Evolutionary conservation across 2,888 invertebrate species (phyloP), one percentile per base, ranked within the genome.

Genomic region (Miltochrista miniata): DNA sequence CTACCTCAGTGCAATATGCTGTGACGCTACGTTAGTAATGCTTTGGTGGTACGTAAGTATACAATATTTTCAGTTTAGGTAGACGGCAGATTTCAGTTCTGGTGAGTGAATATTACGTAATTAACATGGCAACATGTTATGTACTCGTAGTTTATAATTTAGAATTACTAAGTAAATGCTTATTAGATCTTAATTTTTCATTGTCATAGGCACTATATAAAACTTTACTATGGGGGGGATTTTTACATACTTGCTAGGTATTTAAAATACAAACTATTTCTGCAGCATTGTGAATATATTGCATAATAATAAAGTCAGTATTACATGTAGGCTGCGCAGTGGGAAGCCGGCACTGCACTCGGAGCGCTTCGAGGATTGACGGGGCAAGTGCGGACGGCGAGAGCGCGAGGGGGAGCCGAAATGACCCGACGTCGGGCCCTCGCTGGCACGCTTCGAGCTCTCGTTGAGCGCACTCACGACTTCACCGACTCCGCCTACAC

Each of bases 401-500:
- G 97, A 64, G 87, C 90, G 4, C 76, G 91, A 0, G 87, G 90
- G n/a, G 95, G 98, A 81, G 97, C 97, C 4, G 93, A 95, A 64
- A 92, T 90, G 71, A 72, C 79, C 0, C 70, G 90, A 14, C 92
- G 98, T 72, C 97, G 98, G 74, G 96, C 97, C 60, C 93, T 99
- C 47, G 95, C 96, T 24, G 92, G 95, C 66, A 97, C 98, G 54
- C 93, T 99, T 76, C 97, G 99, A 72, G 95, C 97, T 61, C 95
- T 98, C 54, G 94, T 98, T 59, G 99, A 99, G 90, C 95, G 98
- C 79, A 98, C 98, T 58, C 97, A 97, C 92, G 99, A 99, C 92
- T 99, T 99, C 90, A 99, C 99, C 46, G 99, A 99, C 92, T 99
- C 99, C 64, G 98, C 99, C 61, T 99, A 99, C 90, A 99, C 99